A percentile compares a stretch with the other conserved stretches of the same genome.
phyloP scores from a whole-genome alignment of 2,113 vertebrate genomes.

The Odocoileus hemionus region DNA sequence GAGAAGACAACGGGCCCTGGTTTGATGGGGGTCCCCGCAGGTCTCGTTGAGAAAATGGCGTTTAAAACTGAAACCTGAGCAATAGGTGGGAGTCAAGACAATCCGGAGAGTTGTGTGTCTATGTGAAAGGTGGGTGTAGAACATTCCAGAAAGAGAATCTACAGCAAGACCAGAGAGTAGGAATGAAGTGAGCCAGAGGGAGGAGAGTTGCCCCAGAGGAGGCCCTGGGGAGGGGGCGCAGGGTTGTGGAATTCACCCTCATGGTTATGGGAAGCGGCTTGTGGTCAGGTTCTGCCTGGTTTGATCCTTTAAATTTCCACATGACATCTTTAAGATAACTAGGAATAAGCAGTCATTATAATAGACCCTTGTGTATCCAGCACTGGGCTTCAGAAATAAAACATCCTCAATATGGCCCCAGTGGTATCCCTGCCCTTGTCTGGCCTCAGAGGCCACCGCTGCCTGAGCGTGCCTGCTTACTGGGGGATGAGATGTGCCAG shows the following conservation, averaged over 20 bases:
- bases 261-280: accelerated
- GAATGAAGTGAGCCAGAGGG: neutral
- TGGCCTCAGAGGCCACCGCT: neutral
- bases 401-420: neutral
- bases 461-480: accelerated
- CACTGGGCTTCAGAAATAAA: neutral
- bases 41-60: neutral
- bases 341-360: neutral
- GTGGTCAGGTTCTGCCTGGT: neutral
- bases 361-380: neutral
- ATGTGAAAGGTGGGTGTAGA: neutral
- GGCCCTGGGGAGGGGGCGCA: accelerated
- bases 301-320: neutral
- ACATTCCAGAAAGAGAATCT: neutral
- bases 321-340: neutral
- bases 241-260: neutral
- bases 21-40: neutral
- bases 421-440: neutral
- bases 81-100: neutral
- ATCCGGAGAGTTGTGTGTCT: neutral
- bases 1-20: neutral
- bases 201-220: accelerated
- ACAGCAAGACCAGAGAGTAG: neutral
- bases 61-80: neutral
- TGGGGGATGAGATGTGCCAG: accelerated